These are phyloP conservation scores for Allygus modestus DNA, from an alignment of 2,888 invertebrate genomes.

Conservation along the genomic window DNA sequence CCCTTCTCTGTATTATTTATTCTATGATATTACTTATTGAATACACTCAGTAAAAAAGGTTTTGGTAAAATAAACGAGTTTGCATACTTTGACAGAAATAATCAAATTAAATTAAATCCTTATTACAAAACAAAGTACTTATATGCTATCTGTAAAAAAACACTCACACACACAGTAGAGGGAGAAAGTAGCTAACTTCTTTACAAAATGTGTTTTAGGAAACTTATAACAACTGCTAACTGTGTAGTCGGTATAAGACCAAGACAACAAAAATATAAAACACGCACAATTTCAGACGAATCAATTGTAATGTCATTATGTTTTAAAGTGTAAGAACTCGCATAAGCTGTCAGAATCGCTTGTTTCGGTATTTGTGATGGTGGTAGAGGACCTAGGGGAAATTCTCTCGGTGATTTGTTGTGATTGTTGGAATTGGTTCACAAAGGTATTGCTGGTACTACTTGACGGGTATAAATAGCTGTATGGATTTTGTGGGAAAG, in stretches of 20 bases:
- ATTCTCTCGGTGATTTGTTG: background rate
- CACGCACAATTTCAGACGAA: slow-evolving; percentile 4
- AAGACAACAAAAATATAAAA: background rate
- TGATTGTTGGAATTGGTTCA: slow-evolving; percentile 30
- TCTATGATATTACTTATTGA: too few relatives aligned
- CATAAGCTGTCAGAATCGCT: slow-evolving; percentile 1
- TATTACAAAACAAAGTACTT: too few relatives aligned
- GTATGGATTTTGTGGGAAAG: slow-evolving; percentile 38
- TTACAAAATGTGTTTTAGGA: slow-evolving; percentile 9
- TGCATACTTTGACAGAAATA: too few relatives aligned
- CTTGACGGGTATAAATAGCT: slow-evolving; percentile 41
- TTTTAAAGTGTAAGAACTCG: slow-evolving; percentile 3
- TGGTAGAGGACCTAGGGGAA: background rate
- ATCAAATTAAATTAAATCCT: too few relatives aligned
- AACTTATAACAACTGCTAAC: background rate
- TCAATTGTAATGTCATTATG: slow-evolving; percentile 5
- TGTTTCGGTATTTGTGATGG: slow-evolving; percentile 9
- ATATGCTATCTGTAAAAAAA: too few relatives aligned
- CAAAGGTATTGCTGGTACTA: slow-evolving; percentile 45
- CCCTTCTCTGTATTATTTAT: too few relatives aligned
- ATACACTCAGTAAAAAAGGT: too few relatives aligned
- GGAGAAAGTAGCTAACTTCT: slow-evolving; percentile 5
- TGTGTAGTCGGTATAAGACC: background rate
- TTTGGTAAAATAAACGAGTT: too few relatives aligned
- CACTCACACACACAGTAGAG: background rate